Conservation (phyloP, 1,140 invertebrate species). For the Melanaphis sacchari region DNA sequence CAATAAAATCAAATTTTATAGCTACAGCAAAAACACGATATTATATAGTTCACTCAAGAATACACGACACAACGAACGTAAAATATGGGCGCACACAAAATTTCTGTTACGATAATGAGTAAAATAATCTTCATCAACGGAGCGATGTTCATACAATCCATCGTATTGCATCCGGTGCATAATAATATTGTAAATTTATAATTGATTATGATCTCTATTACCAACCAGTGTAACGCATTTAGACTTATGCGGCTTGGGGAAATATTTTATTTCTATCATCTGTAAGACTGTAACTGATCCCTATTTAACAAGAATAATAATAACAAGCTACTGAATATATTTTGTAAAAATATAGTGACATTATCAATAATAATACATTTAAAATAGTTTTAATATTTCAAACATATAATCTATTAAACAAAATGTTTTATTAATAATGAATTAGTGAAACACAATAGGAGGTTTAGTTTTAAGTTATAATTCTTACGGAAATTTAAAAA, state of each 20-base stretch:
- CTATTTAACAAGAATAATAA: background rate
- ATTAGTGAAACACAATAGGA: background rate
- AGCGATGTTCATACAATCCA: too few relatives aligned
- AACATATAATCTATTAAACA: background rate
- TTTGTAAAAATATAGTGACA: background rate
- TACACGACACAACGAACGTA: background rate
- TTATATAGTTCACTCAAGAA: background rate
- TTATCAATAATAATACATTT: background rate
- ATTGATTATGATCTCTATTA: too few relatives aligned
- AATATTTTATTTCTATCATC: too few relatives aligned
- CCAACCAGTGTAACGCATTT: too few relatives aligned
- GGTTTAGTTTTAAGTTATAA: background rate
- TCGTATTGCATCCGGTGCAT: background rate
- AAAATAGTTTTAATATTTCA: background rate
- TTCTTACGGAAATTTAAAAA: background rate
- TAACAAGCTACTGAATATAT: too few relatives aligned
- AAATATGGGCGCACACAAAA: background rate
- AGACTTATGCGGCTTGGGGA: too few relatives aligned
- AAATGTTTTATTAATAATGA: background rate
- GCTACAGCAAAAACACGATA: background rate
- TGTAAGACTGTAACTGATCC: background rate
- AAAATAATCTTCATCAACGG: background rate
- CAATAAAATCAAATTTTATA: background rate
- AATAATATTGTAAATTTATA: too few relatives aligned
- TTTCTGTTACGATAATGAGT: background rate